phyloP scores from a whole-genome alignment of 2,888 invertebrate species.

The Monopis laevigella region DNA sequence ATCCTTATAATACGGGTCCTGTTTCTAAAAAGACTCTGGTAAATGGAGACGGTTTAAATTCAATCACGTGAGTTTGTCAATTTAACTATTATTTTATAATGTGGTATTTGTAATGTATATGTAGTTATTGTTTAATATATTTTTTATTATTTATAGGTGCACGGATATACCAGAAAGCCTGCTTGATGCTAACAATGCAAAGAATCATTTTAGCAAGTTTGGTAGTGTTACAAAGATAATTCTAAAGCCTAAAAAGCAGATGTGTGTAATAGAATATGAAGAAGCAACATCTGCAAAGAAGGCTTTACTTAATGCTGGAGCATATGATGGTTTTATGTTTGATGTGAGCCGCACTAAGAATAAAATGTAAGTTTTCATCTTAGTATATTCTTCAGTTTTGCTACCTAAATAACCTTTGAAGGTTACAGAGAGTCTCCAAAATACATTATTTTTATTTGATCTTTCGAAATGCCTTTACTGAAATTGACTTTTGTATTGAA shows the following conservation, averaged over 20 bases:
- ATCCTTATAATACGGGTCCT: constrained; percentile 1
- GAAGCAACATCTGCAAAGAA: constrained; percentile 64
- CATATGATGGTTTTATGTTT: constrained; percentile 71
- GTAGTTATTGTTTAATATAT: neutral
- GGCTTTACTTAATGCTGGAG: constrained; percentile 69
- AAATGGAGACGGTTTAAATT: constrained; percentile 24
- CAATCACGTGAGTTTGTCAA: constrained; percentile 45
- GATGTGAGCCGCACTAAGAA: constrained; percentile 62
- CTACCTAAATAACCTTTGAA: too few relatives aligned
- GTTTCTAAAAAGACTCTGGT: neutral
- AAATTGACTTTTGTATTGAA: too few relatives aligned
- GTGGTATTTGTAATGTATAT: neutral
- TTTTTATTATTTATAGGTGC: constrained; percentile 51
- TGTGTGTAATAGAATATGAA: constrained; percentile 76
- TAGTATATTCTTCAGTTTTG: too few relatives aligned
- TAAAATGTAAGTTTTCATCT: constrained; percentile 42
- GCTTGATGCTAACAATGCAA: constrained; percentile 67
- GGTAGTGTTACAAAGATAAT: constrained; percentile 74
- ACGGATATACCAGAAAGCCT: constrained; percentile 72
- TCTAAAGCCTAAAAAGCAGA: constrained; percentile 69
- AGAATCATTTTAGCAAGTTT: constrained; percentile 75
- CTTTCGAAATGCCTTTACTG: too few relatives aligned
- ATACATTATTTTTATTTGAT: too few relatives aligned
- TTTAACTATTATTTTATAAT: neutral
- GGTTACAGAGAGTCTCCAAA: too few relatives aligned